Percentiles rank a stretch among this genome's conserved stretches.
Evolutionary conservation across 2,888 invertebrate species (phyloP).

Genomic region (Nineta flava): DNA sequence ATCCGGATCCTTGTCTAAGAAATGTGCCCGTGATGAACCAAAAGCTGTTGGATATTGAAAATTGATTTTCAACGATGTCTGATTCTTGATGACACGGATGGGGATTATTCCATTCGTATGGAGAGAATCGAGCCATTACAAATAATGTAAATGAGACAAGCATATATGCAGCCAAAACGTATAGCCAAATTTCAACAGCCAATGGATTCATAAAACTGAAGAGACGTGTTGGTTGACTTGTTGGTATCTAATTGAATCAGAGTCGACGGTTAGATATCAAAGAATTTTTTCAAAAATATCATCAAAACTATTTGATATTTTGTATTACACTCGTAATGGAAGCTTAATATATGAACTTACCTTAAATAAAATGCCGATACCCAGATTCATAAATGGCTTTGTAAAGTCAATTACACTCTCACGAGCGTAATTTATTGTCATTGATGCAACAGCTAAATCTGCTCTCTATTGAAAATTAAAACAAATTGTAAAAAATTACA

Average conservation of each 20-base stretch:
- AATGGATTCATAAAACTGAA: slow-evolving; percentile 96
- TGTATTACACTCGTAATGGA: background rate
- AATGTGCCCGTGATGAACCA: slow-evolving; percentile 87
- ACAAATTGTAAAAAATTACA: background rate
- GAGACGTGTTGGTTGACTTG: slow-evolving; percentile 68
- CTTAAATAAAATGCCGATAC: slow-evolving; percentile 92
- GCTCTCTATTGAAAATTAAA: slow-evolving; percentile 51
- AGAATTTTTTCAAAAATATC: too few relatives aligned
- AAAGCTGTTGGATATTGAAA: slow-evolving; percentile 84
- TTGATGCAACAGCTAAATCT: slow-evolving; percentile 89
- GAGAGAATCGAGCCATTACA: slow-evolving; percentile 92
- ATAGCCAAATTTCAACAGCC: slow-evolving; percentile 93
- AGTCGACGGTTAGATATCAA: too few relatives aligned
- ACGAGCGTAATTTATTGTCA: slow-evolving; percentile 94
- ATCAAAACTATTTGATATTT: too few relatives aligned
- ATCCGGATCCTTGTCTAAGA: slow-evolving; percentile 68
- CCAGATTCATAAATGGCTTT: slow-evolving; percentile 95
- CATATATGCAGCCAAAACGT: slow-evolving; percentile 85
- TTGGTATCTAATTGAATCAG: slow-evolving; percentile 51
- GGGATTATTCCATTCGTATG: slow-evolving; percentile 85
- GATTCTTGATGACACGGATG: slow-evolving; percentile 67
- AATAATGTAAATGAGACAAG: slow-evolving; percentile 88
- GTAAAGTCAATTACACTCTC: slow-evolving; percentile 95
- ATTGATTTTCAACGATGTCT: slow-evolving; percentile 86
- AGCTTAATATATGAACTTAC: slow-evolving; percentile 31